Evolutionary conservation across 2,888 invertebrate genomes (phyloP).

Genomic region (Coelopa pilipes): DNA sequence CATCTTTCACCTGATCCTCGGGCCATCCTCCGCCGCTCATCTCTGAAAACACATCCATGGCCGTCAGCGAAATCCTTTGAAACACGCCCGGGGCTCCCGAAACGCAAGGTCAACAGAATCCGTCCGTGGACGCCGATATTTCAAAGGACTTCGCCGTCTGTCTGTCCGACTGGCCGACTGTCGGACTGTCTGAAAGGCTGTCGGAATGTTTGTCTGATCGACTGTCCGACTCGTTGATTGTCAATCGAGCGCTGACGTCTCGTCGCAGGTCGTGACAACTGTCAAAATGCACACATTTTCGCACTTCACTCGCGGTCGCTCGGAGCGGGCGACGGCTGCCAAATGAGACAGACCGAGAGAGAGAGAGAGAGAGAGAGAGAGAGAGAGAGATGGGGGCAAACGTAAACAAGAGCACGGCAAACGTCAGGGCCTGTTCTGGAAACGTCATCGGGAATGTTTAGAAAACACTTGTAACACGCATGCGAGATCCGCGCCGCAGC

Average conservation of each 20-base stretch:
- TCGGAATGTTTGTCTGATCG: too few species aligned
- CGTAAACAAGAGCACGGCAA: slow-evolving; percentile 5
- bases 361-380: slow-evolving; percentile 2
- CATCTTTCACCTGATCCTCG: slow-evolving; percentile 13
- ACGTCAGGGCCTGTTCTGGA: neutral
- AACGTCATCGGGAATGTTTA: neutral
- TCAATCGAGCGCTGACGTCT: slow-evolving; percentile 22
- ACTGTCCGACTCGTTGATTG: neutral
- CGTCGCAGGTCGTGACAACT: slow-evolving; percentile 28
- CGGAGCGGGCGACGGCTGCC: slow-evolving; percentile 30
- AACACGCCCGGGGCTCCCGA: neutral
- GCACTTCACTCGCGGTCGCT: too few species aligned
- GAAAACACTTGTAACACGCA: slow-evolving; percentile 27
- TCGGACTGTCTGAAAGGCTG: too few species aligned
- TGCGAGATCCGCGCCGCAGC: slow-evolving; percentile 13
- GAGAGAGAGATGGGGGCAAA: slow-evolving; percentile 3
- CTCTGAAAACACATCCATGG: neutral
- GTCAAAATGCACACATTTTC: slow-evolving; percentile 35
- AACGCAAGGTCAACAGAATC: too few species aligned
- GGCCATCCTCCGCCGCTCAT: neutral
- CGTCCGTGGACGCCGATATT: neutral
- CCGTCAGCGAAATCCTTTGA: neutral
- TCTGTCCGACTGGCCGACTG: too few species aligned
- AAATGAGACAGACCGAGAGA: slow-evolving; percentile 35
- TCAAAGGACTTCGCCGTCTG: slow-evolving; percentile 29